phyloP scores from a whole-genome alignment of 2,797 vertebrate species.

The Hypotaenidia okinawae region DNA sequence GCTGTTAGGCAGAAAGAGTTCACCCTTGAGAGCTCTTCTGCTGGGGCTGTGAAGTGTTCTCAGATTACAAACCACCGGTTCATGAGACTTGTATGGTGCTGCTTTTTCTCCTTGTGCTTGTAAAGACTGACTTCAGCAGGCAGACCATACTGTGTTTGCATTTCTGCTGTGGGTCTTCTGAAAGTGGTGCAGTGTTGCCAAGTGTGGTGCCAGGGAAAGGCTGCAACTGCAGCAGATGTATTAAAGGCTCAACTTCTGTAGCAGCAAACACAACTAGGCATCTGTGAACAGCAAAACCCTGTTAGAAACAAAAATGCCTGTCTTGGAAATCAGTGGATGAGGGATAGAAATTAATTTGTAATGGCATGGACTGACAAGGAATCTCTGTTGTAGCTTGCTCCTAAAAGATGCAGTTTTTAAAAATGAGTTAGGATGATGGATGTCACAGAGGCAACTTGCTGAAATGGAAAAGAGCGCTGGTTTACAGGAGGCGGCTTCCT shows the following conservation, averaged over 20 bases:
- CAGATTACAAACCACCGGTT: neutral
- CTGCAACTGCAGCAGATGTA: neutral
- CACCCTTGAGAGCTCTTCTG: neutral
- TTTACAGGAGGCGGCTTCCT: neutral
- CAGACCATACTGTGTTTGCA: neutral
- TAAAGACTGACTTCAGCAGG: neutral
- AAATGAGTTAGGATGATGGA: neutral
- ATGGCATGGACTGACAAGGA: neutral
- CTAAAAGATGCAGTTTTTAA: neutral
- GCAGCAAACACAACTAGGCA: neutral
- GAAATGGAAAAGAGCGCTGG: neutral
- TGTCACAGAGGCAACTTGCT: neutral
- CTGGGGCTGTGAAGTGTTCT: neutral
- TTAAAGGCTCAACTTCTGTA: neutral
- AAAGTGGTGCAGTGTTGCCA: neutral
- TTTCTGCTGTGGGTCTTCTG: neutral
- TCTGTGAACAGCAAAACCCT: neutral
- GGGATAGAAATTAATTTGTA: neutral
- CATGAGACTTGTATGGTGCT: neutral
- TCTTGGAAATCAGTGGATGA: neutral
- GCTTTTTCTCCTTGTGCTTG: neutral
- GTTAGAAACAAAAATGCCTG: neutral
- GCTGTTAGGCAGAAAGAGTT: neutral
- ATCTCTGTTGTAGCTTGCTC: neutral
- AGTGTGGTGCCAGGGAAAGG: neutral